Evolutionary conservation across 1,140 invertebrate genomes (phyloP).

Genomic region (Drosophila hydei): DNA sequence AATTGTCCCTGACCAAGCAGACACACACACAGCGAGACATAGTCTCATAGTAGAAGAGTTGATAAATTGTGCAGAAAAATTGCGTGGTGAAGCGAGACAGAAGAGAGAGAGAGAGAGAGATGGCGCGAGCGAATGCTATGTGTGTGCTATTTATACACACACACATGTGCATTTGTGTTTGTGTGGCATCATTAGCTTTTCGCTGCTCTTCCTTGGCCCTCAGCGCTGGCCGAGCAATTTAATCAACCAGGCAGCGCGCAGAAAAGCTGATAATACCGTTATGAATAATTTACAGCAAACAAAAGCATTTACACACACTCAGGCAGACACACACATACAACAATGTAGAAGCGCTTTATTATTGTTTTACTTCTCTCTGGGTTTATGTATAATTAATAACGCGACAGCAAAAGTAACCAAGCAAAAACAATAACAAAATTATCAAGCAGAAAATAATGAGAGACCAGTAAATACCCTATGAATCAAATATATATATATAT

Average conservation of each 20-base stretch:
- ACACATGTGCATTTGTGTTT: constrained; percentile 13
- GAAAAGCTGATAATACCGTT: constrained; percentile 77
- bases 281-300: constrained; percentile 74
- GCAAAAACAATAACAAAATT: constrained; percentile 27
- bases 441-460: not conserved
- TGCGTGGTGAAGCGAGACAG: constrained; percentile 23
- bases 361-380: constrained; percentile 39
- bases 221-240: constrained; percentile 65
- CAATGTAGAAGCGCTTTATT: constrained; percentile 41
- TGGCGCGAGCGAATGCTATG: not conserved
- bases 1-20: constrained; percentile 77
- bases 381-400: constrained; percentile 74
- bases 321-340: constrained; percentile 5
- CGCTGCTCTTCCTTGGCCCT: constrained; percentile 11
- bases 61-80: constrained; percentile 71
- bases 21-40: constrained; percentile 24
- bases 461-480: not conserved
- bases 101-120: not conserved
- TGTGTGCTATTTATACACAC: not conserved
- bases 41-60: constrained; percentile 31
- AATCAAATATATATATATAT: no score
- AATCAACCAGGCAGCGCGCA: constrained; percentile 64
- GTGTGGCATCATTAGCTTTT: constrained; percentile 56
- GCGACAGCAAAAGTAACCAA: constrained; percentile 15
- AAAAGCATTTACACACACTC: constrained; percentile 21